Percentiles rank a stretch among this genome's conserved stretches.
phyloP scores from a whole-genome alignment of 2,113 vertebrate genomes.

The Gopherus flavomarginatus region DNA sequence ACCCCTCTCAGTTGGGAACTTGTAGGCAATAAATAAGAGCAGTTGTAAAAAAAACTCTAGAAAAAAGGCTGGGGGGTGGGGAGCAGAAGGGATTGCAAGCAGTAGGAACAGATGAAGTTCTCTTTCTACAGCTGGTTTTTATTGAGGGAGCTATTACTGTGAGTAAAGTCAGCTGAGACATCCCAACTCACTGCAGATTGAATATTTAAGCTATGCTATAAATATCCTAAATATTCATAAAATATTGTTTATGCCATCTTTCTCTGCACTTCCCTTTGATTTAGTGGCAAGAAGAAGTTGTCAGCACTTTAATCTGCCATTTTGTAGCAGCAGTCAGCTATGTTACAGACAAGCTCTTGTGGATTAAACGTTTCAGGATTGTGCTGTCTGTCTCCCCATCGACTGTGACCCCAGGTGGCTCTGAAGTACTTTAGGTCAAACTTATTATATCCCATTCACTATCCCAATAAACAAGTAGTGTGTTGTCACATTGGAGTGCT shows the following conservation, averaged over 20 bases:
- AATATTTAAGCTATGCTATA: conserved; percentile 68
- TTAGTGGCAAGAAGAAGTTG: conserved; percentile 48
- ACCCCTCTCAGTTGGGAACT: not conserved
- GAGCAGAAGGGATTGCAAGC: conserved; percentile 20
- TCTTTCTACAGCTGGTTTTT: conserved; percentile 75
- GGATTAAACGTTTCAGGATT: not conserved
- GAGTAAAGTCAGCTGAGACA: conserved; percentile 70
- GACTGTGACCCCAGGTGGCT: conserved; percentile 62
- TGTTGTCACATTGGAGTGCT: conserved; percentile 90
- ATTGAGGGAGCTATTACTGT: conserved; percentile 69
- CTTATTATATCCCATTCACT: conserved; percentile 84
- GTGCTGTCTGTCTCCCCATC: not conserved
- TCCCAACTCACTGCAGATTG: conserved; percentile 58
- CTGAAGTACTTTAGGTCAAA: conserved; percentile 69
- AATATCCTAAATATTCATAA: conserved; percentile 31
- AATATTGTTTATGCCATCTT: conserved; percentile 67
- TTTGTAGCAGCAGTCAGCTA: conserved; percentile 15
- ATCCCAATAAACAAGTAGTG: conserved; percentile 86
- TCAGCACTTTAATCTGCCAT: conserved; percentile 4
- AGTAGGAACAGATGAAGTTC: conserved; percentile 64
- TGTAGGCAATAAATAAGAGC: not conserved
- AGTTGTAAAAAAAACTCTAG: not conserved
- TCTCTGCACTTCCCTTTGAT: conserved; percentile 63
- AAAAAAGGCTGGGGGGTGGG: not conserved
- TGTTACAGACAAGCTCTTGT: not conserved